phyloP scores from a whole-genome alignment of 2,113 vertebrate species.

The human region GRCh38 chr2:4223001-4223500 shows the following conservation, averaged over 20 bases:
- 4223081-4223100: neutral
- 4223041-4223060: neutral
- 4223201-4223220: neutral
- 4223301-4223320: neutral
- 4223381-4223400: neutral
- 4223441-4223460: neutral
- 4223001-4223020: neutral
- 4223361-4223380: no score
- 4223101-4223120: neutral
- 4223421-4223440: neutral
- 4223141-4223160: neutral
- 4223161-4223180: neutral
- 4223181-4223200: neutral
- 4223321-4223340: neutral
- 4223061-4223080: neutral
- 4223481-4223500: neutral
- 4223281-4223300: neutral
- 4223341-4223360: neutral
- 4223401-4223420: rapidly evolving
- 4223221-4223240: neutral
- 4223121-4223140: neutral
- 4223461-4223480: neutral
- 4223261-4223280: neutral
- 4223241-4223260: neutral
- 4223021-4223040: neutral